Conservation (phyloP, 2,888 invertebrate species). For the Polydrusus tereticollis region DNA sequence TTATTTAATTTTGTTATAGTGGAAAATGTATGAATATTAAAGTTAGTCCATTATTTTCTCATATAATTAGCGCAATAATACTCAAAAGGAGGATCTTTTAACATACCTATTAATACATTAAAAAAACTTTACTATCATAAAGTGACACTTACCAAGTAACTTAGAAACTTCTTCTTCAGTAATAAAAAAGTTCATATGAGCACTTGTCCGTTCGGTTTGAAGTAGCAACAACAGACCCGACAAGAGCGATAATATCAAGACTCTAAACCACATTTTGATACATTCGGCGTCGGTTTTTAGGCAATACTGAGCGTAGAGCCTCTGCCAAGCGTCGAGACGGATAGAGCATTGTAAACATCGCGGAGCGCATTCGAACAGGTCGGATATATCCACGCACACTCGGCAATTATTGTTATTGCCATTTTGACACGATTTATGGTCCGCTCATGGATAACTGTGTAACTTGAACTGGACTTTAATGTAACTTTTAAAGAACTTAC, state of each 20-base stretch:
- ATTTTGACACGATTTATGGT: constrained; percentile 29
- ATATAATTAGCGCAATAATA: background rate
- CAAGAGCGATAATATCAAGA: constrained; percentile 39
- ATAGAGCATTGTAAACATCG: constrained; percentile 47
- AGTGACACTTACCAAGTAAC: constrained; percentile 77
- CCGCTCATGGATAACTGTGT: background rate
- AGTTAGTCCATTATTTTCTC: background rate
- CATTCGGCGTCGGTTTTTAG: constrained; percentile 43
- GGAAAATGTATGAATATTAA: too few relatives aligned
- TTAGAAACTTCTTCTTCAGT: constrained; percentile 85
- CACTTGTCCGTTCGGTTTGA: constrained; percentile 61
- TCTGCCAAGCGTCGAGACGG: constrained; percentile 40
- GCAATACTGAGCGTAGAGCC: constrained; percentile 35
- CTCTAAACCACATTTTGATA: constrained; percentile 44
- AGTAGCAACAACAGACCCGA: constrained; percentile 30
- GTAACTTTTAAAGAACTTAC: background rate
- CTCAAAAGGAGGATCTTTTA: background rate
- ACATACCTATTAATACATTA: background rate
- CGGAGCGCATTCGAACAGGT: constrained; percentile 47
- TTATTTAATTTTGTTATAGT: too few relatives aligned
- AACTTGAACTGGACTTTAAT: background rate
- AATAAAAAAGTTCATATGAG: constrained; percentile 85
- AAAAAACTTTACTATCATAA: background rate
- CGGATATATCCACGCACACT: constrained; percentile 46
- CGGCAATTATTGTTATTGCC: constrained; percentile 44